These are phyloP conservation scores for Nanorana parkeri DNA, from an alignment of 2,113 vertebrate species.

Conservation along the genomic window DNA sequence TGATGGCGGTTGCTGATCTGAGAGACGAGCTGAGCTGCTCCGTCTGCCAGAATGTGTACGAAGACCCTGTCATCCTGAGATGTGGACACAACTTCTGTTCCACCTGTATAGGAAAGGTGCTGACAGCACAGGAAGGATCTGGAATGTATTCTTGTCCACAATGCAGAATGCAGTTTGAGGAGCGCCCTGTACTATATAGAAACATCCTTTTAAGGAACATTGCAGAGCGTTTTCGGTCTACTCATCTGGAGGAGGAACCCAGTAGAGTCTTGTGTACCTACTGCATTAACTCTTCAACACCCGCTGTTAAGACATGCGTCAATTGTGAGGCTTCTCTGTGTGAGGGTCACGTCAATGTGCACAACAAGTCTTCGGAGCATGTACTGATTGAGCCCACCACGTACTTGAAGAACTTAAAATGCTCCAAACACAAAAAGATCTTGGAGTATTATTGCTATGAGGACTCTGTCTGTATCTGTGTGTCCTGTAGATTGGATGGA, in stretches of 20 bases:
- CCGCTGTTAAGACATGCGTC: constrained; percentile 74
- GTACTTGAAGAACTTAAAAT: constrained; percentile 14
- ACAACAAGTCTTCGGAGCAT: constrained; percentile 75
- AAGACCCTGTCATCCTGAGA: constrained; percentile 1
- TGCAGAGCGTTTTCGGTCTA: background rate
- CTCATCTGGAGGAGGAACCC: background rate
- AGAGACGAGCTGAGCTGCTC: background rate
- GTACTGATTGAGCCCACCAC: constrained; percentile 77
- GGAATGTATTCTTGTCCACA: background rate
- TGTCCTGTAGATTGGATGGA: background rate
- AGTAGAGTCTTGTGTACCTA: background rate
- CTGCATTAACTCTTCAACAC: background rate
- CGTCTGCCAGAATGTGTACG: constrained; percentile 7
- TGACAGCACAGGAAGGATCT: background rate
- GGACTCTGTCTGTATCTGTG: background rate
- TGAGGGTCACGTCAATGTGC: constrained; percentile 80
- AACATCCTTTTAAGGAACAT: background rate
- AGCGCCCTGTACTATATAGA: background rate
- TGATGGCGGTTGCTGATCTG: background rate
- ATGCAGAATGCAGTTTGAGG: background rate
- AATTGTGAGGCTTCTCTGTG: constrained; percentile 79
- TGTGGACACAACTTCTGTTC: constrained; percentile 32
- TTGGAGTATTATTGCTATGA: background rate
- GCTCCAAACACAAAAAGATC: background rate
- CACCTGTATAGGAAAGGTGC: background rate